Percentiles rank a stretch among this genome's conserved stretches.
These are phyloP conservation scores for Rotaria socialis DNA, from an alignment of 2,888 invertebrate species.

Conservation along the genomic window DNA sequence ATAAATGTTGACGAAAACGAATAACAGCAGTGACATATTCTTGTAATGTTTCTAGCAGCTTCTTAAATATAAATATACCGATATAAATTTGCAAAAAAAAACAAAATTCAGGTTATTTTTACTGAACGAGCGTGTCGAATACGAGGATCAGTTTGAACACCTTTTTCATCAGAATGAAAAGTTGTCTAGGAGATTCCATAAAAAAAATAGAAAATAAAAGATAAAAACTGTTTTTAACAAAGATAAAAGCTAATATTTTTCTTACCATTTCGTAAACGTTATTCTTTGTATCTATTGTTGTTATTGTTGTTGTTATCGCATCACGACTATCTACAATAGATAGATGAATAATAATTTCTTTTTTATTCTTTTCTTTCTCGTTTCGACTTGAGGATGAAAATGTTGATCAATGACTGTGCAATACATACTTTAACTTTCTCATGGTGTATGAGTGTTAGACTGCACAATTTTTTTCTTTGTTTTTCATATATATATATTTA, in stretches of 20 bases:
- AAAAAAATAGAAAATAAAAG: not conserved
- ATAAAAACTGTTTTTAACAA: not conserved
- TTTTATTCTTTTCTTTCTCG: not conserved
- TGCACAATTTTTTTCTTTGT: constrained; percentile 3
- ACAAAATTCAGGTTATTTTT: not conserved
- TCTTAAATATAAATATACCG: not conserved
- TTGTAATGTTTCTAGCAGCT: not conserved
- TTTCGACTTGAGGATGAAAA: not conserved
- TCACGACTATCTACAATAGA: not conserved
- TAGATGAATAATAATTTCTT: not conserved
- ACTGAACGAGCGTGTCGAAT: constrained; percentile 15
- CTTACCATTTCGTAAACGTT: not conserved
- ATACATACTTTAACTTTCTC: not conserved
- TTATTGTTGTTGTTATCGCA: not conserved
- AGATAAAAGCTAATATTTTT: not conserved
- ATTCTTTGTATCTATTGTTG: not conserved
- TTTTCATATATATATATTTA: not conserved
- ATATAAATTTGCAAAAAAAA: not conserved
- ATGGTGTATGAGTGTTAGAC: not conserved
- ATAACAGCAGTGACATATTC: not conserved
- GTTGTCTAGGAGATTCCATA: not conserved
- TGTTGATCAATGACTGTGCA: not conserved
- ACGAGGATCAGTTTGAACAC: constrained; percentile 26
- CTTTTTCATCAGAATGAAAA: not conserved
- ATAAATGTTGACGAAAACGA: constrained; percentile 17